Base-by-base conservation (phyloP, 2,888 invertebrate genomes). In the Spicauda simplicius region DNA sequence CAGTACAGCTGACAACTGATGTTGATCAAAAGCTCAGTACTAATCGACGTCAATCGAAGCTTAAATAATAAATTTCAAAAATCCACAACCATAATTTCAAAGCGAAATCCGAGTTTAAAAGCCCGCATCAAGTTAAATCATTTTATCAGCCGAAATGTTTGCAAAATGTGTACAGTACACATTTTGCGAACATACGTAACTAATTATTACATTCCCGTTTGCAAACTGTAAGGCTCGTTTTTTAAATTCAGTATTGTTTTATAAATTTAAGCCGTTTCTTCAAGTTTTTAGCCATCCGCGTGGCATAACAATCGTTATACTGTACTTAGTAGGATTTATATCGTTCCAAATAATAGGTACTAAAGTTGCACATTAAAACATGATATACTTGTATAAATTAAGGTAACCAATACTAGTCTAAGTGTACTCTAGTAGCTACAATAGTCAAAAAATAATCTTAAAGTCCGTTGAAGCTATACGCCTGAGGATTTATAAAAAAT, bases 21-120 rank as follows among this genome's bases (percentile, higher is more conserved):
- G 65, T 66, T 60, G 65, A 59, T 66, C 59, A 54, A 66, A 53
- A 59, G 65, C 65, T 66, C 65, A 30, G 45, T 59, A 30, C 65
- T 66, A 66, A 59, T 66, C 48, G 54, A 53, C 65, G 54, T 55
- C 65, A 60, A 66, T 66, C 54, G 54, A 54, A 60, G 60, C 65
- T 30, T 59, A 54, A 65, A 59, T 65, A 65, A 59, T 65, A 65
- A 45, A 58, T 64, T 64, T 37, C 18, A 65, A 65, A 65, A 59
- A 45, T 59, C 45, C 48, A 53, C 33, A 12, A n/a, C 30, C 30
- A 25, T 52, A 7, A 45, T 52, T 52, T 60, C 25, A 48, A 48
- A 59, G 48, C 14, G 14, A 41, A 41, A 41, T 41, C 41, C 41
- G 14, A 1, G 41, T 41, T 41, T 41, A 41, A 41, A 41, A 41